Percentiles rank a stretch among this genome's conserved stretches.
phyloP scores from a whole-genome alignment of 2,113 vertebrate species.

The Plectropomus leopardus region DNA sequence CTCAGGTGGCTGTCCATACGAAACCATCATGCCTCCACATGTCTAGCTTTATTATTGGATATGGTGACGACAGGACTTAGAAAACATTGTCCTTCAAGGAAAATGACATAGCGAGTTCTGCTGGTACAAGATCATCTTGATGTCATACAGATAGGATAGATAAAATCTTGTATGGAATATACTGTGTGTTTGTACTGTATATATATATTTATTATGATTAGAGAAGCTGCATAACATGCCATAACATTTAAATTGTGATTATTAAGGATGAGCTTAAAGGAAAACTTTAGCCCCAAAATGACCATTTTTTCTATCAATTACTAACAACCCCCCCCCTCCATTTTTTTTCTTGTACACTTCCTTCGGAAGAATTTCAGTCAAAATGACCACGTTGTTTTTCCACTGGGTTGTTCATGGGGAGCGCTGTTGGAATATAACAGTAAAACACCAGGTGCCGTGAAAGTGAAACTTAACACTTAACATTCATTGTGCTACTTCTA shows the following conservation, averaged over 20 bases:
- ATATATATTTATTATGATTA: neutral
- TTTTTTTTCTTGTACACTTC: too few relatives aligned
- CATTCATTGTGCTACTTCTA: too few relatives aligned
- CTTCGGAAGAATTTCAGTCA: too few relatives aligned
- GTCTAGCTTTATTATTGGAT: neutral
- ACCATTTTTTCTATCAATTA: too few relatives aligned
- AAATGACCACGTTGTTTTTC: too few relatives aligned
- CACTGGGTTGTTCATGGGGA: too few relatives aligned
- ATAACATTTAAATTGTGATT: neutral
- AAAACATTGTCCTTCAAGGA: neutral
- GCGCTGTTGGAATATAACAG: too few relatives aligned
- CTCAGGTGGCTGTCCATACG: constrained; percentile 15
- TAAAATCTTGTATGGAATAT: too few relatives aligned
- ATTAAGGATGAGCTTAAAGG: neutral
- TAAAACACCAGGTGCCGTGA: too few relatives aligned
- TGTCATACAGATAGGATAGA: neutral
- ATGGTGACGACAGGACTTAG: neutral
- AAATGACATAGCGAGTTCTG: neutral
- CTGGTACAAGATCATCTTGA: neutral
- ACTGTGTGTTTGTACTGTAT: neutral
- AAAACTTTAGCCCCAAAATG: too few relatives aligned
- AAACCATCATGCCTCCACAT: constrained; percentile 42
- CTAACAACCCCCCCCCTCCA: too few relatives aligned
- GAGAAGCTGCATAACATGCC: neutral
- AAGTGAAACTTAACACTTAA: too few relatives aligned